These are phyloP conservation scores for Hypercompe scribonia DNA, from an alignment of 2,888 invertebrate species.

Conservation along the genomic window DNA sequence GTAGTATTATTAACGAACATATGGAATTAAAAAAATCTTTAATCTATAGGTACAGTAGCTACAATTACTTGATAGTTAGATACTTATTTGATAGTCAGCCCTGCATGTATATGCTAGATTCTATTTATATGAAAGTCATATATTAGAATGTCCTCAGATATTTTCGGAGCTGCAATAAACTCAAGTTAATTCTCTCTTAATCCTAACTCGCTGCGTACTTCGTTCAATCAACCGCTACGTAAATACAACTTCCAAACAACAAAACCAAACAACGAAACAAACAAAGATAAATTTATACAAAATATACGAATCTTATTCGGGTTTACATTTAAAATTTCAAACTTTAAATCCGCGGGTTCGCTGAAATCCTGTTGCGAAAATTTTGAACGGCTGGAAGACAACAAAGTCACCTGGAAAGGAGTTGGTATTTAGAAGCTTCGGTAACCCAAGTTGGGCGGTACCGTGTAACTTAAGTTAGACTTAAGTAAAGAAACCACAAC, in stretches of 20 bases:
- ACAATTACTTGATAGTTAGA: too few species aligned
- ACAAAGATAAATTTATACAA: constrained; percentile 61
- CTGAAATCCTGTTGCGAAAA: constrained; percentile 67
- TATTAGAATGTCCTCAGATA: constrained; percentile 9
- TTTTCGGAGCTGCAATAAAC: constrained; percentile 23
- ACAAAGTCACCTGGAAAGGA: constrained; percentile 79
- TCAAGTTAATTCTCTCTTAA: constrained; percentile 33
- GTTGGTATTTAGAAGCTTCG: constrained; percentile 76
- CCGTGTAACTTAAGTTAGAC: constrained; percentile 77
- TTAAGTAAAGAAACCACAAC: constrained; percentile 83
- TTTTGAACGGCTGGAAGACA: constrained; percentile 66
- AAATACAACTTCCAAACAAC: constrained; percentile 49
- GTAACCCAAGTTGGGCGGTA: constrained; percentile 79
- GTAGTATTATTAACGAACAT: too few species aligned
- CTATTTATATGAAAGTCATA: background rate
- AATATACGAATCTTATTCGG: constrained; percentile 58
- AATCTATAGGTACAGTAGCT: background rate
- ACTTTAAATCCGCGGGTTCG: constrained; percentile 73
- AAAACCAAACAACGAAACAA: constrained; percentile 49
- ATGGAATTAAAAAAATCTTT: background rate
- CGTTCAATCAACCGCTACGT: constrained; percentile 43
- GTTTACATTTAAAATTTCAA: constrained; percentile 69
- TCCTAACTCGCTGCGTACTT: constrained; percentile 36
- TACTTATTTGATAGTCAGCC: background rate
- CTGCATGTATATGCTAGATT: background rate